Conservation (phyloP, 1,140 invertebrate genomes). For the Hylaeus anthracinus region DNA sequence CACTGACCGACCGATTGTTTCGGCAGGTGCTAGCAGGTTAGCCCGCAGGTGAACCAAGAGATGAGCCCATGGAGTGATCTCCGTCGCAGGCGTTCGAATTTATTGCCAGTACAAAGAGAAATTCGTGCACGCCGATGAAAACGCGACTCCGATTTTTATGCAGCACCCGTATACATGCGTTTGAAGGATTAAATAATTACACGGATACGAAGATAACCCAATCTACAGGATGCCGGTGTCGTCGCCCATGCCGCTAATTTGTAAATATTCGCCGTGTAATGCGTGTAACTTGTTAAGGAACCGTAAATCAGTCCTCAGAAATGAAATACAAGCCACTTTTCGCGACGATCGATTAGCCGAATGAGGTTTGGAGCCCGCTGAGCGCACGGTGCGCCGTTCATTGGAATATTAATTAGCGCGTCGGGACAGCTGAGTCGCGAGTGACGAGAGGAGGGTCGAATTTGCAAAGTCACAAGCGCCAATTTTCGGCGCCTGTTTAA, state of each 20-base stretch:
- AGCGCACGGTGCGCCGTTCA: too few relatives aligned
- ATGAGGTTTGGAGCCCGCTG: background rate
- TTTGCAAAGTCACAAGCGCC: too few relatives aligned
- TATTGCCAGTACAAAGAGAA: constrained; percentile 4
- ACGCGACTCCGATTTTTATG: constrained; percentile 28
- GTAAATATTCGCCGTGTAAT: constrained; percentile 39
- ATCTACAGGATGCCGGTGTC: background rate
- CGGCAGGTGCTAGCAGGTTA: constrained; percentile 57
- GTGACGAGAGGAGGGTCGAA: too few relatives aligned
- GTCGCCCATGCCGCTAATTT: constrained; percentile 36
- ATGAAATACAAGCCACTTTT: constrained; percentile 19
- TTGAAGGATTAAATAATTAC: background rate
- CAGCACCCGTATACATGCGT: constrained; percentile 18
- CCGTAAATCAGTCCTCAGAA: constrained; percentile 28
- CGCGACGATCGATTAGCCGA: background rate
- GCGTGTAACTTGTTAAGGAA: constrained; percentile 37
- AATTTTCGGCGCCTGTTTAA: too few relatives aligned
- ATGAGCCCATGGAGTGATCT: constrained; percentile 42
- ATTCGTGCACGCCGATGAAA: constrained; percentile 16
- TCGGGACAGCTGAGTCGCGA: too few relatives aligned
- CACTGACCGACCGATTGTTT: constrained; percentile 37
- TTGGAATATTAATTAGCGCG: too few relatives aligned
- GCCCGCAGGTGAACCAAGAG: constrained; percentile 51
- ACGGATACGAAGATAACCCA: background rate
- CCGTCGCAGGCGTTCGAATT: constrained; percentile 8